Evolutionary conservation across 2,113 vertebrate genomes (phyloP).

Genomic region (Peromyscus maniculatus): DNA sequence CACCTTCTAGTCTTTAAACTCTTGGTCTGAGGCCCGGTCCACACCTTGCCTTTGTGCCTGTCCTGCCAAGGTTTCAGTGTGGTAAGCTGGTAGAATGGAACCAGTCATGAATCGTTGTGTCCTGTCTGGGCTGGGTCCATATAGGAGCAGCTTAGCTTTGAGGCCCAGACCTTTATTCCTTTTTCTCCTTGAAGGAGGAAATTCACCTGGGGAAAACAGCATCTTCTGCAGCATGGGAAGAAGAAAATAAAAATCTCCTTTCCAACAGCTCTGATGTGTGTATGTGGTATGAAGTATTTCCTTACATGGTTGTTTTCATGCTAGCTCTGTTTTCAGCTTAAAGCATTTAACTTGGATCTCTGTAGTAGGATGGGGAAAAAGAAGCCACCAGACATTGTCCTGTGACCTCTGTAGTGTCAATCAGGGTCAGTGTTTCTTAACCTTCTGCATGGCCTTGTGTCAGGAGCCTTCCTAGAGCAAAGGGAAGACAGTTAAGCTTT

Average conservation of each 20-base stretch:
- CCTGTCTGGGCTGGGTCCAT: constrained; percentile 4
- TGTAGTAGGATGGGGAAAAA: not conserved
- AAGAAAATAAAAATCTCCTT: constrained; percentile 68
- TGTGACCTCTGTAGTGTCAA: not conserved
- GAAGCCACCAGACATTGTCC: not conserved
- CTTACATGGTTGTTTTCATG: not conserved
- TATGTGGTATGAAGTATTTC: constrained; percentile 40
- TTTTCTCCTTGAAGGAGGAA: constrained; percentile 64
- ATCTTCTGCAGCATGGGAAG: constrained; percentile 26
- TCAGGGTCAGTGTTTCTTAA: not conserved
- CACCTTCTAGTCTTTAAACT: constrained; percentile 42
- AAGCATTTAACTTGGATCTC: not conserved
- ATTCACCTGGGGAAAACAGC: not conserved
- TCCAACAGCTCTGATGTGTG: constrained; percentile 47
- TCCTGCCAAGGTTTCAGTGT: not conserved
- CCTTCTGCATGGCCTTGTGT: not conserved
- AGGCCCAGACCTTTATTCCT: not conserved
- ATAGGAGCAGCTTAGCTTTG: constrained; percentile 22
- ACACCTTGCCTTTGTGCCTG: constrained; percentile 51
- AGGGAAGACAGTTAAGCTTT: not conserved
- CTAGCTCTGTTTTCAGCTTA: not conserved
- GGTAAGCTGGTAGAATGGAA: not conserved
- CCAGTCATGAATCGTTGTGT: not conserved
- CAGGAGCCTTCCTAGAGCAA: not conserved
- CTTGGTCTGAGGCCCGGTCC: constrained; percentile 1